Base-by-base conservation (phyloP, 2,113 vertebrate genomes). In the Oncorhynchus masou region DNA sequence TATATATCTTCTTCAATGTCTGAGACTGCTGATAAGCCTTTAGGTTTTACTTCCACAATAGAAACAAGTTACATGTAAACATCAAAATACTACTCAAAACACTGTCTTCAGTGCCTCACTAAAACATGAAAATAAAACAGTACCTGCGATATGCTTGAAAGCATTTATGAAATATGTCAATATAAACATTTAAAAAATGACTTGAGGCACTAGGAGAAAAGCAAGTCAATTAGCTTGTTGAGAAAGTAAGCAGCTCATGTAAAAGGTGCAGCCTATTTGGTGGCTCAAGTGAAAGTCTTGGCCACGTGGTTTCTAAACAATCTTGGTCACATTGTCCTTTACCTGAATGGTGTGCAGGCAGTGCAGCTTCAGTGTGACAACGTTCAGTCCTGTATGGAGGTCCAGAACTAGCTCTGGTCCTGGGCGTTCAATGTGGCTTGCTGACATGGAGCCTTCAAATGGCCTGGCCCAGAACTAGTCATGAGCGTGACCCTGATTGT, bases 21-120 rank as follows among this genome's bases (percentile, higher is more conserved):
- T 62, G 59, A n/a, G 20, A 22, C 59, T 62, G 7, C n/a, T 62
- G 20, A 62, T 62, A 22, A 24, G 19, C 5, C 13, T 62, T 62
- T 24, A 22, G 20, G 20, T 22, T 9, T 22, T 62, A 60, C 15
- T 62, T 62, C 7, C 25, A 7, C 65, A 67, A 67, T 45, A 27
- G 9, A 39, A 68, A 68, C 29, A 34, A 39, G 25, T 65, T 25
- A 29, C 24, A 67, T 68, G 67, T 20, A n/a, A 68, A 68, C 16
- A 34, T n/a, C 67, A 34, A 68, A 34, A n/a, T 68, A 68, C 29
- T 68, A 39, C 67, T 68, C 31, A 12, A 62, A 62, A 62, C 59
- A 62, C 59, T 62, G 59, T 62, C 67, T 68, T 34, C 29, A 68
- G 67, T 68, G 67, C 31, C 19, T 31, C 67, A 68, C 67, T n/a